Evolutionary conservation across 35 echinoderm and acorn worm species (phyloP), one percentile per base, ranked within the genome.

Genomic region (Stichopus chloronotus): DNA sequence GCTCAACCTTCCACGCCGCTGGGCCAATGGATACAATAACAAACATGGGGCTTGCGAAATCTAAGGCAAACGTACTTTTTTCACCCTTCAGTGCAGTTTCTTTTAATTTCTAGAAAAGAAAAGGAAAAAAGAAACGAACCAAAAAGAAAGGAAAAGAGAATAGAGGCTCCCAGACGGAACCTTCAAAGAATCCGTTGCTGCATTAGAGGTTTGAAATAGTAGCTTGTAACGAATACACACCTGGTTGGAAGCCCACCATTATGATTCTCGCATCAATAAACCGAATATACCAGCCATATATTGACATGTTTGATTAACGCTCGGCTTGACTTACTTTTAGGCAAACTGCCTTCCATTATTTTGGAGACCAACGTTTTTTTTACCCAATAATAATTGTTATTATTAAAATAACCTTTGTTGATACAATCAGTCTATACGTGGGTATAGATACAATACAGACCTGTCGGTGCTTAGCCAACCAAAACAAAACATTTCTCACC

Each of bases 11-110:
- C 82, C 30, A 43, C 55, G 82, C 82, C 82, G 82, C 82, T 58
- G 57, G 82, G 82, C 82, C 82, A 55, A 85, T 58, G 9, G 82
- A 85, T 85, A 85, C 82, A 85, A 85, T 85, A 85, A 85, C 82
- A 85, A 20, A 7, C 54, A 7, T 22, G 55, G 82, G 54, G 21
- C 52, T 58, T 85, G 12, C 82, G 82, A 85, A 43, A 85, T 85
- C 55, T 8, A 14, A 85, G 82, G 82, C 82, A 85, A 74, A 85
- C 57, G 82, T 85, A 85, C 82, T 85, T 85, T 85, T 85, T 43
- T 43, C 30, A 43, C 30, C 30, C 57, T 8, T 25, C 82, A 85
- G 58, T 58, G 16, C 57, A 85, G 54, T 20, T 58, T 23, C 58
- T 85, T 85, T 43, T 43, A 43, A 43, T 43, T 43, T 43, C 30